phyloP scores from a whole-genome alignment of 2,113 vertebrate genomes.

The Alligator mississippiensis region DNA sequence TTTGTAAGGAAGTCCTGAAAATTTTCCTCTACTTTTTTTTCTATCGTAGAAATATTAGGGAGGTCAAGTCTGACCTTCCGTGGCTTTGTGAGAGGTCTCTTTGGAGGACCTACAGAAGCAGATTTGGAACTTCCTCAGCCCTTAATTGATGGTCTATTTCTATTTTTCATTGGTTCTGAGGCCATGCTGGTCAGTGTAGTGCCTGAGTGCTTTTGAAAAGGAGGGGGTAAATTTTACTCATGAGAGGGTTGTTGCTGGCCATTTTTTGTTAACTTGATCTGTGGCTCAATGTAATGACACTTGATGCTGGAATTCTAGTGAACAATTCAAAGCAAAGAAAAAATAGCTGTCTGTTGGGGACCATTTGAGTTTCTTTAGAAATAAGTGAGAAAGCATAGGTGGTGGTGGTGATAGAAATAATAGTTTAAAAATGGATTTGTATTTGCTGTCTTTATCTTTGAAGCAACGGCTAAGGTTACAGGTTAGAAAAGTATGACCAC shows the following conservation, averaged over 20 bases:
- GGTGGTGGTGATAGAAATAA: conserved; percentile 6
- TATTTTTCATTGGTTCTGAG: too few relatives aligned
- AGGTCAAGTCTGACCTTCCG: neutral
- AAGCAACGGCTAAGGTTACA: conserved; percentile 12
- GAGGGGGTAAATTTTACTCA: neutral
- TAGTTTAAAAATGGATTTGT: conserved; percentile 21
- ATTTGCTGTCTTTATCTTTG: conserved; percentile 45
- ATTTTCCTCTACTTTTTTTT: rapidly evolving
- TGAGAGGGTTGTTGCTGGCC: neutral
- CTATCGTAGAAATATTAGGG: neutral
- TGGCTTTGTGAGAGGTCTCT: neutral
- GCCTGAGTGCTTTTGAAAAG: rapidly evolving
- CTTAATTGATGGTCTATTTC: neutral
- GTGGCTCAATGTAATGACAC: neutral
- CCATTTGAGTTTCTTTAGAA: conserved; percentile 36
- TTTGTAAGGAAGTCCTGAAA: neutral
- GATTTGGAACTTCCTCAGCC: neutral
- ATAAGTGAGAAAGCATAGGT: conserved; percentile 17
- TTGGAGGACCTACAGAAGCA: neutral
- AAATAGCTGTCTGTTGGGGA: conserved; percentile 24
- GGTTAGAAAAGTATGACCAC: neutral
- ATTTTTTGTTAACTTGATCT: neutral
- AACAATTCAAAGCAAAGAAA: neutral
- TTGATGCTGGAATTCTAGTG: rapidly evolving
- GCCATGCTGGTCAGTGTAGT: rapidly evolving